Base-by-base conservation (phyloP, 2,797 vertebrate genomes). In the Chelidonichthys spinosus region DNA sequence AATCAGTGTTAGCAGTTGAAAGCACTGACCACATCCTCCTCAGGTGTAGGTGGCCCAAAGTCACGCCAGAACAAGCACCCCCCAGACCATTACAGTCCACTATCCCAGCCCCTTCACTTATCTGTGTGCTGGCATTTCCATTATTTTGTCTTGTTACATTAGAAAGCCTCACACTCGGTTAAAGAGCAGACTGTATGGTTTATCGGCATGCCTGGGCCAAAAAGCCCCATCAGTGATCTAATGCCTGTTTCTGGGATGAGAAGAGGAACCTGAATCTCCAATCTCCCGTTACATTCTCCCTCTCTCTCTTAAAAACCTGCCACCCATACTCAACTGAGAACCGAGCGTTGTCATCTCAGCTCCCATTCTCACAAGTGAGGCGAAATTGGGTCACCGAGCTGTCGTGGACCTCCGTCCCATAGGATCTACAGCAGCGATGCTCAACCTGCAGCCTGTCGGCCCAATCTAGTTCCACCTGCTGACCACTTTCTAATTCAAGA, bases 61-160 rank as follows among this genome's bases (percentile, higher is more conserved):
- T 68, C 67, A 50, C 0, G 14, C 18, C 18, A 63, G 36, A 79
- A 69, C 50, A 76, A 56, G 68, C 60, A 64, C 11, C 44, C 25
- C n/a, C 9, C 0, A 44, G 7, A 76, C 70, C 33, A 83, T 81
- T 84, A 72, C 39, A 77, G 9, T 37, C 62, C 69, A 55, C 76
- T 54, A 8, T 63, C 52, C 35, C 44, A 44, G 53, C 43, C 35
- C 37, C 39, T 69, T 9, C 25, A 49, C 42, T 67, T 44, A 70
- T 74, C 69, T 75, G 62, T 77, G 40, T 69, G 10, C 70, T 70
- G 70, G 65, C 13, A 18, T 73, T 82, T 69, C 60, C 72, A 80
- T 88, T 87, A 82, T 65, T 85, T 74, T 73, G 52, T 64, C 66
- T 55, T 76, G 78, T 76, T 76, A 67, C 60, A 35, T 79, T 53